Conservation (phyloP, 2,888 invertebrate species). For the Halictus ligatus region DNA sequence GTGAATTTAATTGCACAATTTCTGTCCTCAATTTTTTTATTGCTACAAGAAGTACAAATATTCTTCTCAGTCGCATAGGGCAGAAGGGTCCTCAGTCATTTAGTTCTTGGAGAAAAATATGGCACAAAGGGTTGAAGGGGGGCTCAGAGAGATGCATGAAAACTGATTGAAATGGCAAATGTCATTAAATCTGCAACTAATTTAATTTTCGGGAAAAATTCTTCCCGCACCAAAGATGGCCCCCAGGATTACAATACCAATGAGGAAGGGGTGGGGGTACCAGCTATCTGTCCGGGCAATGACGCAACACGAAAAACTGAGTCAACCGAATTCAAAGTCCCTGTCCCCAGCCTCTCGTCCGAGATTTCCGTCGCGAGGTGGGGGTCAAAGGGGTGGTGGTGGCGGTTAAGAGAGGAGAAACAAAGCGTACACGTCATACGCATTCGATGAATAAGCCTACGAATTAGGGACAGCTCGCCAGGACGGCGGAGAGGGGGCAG, state of each 20-base stretch:
- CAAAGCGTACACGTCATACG: conserved; percentile 75
- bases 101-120: neutral
- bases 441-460: conserved; percentile 78
- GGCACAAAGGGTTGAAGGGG: neutral
- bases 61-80: too few species aligned
- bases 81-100: too few species aligned
- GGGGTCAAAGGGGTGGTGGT: conserved; percentile 31
- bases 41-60: too few species aligned
- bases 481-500: conserved; percentile 19
- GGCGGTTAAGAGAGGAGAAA: conserved; percentile 40
- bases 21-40: neutral
- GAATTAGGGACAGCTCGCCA: conserved; percentile 64
- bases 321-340: conserved; percentile 33
- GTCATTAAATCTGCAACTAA: neutral
- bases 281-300: neutral
- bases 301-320: conserved; percentile 26
- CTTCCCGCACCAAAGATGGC: neutral
- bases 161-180: neutral
- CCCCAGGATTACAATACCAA: neutral
- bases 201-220: neutral
- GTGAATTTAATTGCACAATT: neutral
- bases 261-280: neutral
- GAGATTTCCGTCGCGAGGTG: conserved; percentile 4
- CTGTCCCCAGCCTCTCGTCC: conserved; percentile 13
- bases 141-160: neutral